Evolutionary conservation across 2,797 vertebrate species (phyloP).

Genomic region (Pithecia hirsuta): DNA sequence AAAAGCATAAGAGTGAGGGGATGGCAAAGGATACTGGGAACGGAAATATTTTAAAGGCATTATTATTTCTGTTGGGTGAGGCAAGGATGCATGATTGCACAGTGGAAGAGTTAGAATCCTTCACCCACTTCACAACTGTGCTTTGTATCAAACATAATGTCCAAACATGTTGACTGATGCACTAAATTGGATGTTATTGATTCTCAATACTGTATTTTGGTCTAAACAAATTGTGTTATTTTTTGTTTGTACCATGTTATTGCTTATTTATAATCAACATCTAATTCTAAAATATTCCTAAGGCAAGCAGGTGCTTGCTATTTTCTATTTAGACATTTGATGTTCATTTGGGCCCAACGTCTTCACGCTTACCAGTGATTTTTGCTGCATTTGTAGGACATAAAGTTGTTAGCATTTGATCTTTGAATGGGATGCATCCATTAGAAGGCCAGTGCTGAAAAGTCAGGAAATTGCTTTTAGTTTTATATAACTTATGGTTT

Average conservation of each 20-base stretch:
- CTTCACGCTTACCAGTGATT: conserved; percentile 50
- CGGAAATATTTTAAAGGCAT: conserved; percentile 3
- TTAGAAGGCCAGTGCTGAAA: conserved; percentile 43
- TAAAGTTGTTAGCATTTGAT: conserved; percentile 56
- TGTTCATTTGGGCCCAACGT: conserved; percentile 24
- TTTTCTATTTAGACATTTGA: conserved; percentile 49
- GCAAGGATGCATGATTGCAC: neutral
- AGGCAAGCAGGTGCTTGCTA: conserved; percentile 35
- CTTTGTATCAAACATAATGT: neutral
- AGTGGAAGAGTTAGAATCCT: neutral
- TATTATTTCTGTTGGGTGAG: neutral
- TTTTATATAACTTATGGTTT: conserved; percentile 57
- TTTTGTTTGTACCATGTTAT: conserved; percentile 37
- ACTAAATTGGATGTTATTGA: neutral
- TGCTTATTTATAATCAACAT: conserved; percentile 58
- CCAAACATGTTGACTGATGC: neutral
- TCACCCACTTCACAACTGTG: neutral
- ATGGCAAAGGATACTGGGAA: conserved; percentile 7
- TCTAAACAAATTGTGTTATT: conserved; percentile 26
- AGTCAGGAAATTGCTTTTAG: conserved; percentile 67
- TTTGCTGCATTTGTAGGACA: conserved; percentile 39
- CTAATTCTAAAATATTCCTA: conserved; percentile 57
- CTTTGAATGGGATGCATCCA: conserved; percentile 46
- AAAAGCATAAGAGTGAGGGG: neutral
- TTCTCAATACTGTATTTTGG: conserved; percentile 27